Conservation (phyloP, 2,797 vertebrate genomes). For the Peromyscus attwateri region DNA sequence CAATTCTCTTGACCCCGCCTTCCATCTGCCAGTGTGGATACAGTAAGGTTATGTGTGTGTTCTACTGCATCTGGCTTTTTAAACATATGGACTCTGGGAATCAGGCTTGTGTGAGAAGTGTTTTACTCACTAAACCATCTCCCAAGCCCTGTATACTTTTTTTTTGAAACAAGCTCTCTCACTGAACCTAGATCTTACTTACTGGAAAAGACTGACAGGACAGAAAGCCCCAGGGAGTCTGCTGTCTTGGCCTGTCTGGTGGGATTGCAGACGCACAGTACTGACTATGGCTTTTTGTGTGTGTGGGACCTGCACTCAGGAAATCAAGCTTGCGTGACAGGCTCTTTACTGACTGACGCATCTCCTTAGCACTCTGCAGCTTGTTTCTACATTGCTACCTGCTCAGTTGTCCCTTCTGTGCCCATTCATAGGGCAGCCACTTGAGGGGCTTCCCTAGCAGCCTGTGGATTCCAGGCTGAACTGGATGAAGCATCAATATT, state of each 20-base stretch:
- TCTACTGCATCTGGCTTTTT: background rate
- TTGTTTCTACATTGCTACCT: fast-evolving
- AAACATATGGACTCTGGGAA: background rate
- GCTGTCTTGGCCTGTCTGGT: too few species aligned
- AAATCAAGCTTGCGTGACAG: background rate
- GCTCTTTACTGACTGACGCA: background rate
- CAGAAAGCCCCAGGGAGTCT: background rate
- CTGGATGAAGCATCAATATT: background rate
- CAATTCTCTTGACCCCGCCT: background rate
- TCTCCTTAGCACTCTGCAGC: background rate
- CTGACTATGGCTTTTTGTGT: too few species aligned
- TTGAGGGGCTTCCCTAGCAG: conserved; percentile 89
- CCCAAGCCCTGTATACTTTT: background rate
- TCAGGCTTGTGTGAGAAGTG: background rate
- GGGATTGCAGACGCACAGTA: background rate
- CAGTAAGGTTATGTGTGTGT: background rate
- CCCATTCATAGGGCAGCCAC: conserved; percentile 84
- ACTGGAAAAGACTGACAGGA: too few species aligned
- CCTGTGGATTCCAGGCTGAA: conserved; percentile 59
- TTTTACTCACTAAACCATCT: background rate
- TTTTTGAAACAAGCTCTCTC: too few species aligned
- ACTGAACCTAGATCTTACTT: background rate
- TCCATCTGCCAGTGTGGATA: too few species aligned
- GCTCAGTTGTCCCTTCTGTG: conserved; percentile 59
- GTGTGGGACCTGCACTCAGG: background rate